Evolutionary conservation across 2,888 invertebrate species (phyloP).

Genomic region (Oscheius sp.): DNA sequence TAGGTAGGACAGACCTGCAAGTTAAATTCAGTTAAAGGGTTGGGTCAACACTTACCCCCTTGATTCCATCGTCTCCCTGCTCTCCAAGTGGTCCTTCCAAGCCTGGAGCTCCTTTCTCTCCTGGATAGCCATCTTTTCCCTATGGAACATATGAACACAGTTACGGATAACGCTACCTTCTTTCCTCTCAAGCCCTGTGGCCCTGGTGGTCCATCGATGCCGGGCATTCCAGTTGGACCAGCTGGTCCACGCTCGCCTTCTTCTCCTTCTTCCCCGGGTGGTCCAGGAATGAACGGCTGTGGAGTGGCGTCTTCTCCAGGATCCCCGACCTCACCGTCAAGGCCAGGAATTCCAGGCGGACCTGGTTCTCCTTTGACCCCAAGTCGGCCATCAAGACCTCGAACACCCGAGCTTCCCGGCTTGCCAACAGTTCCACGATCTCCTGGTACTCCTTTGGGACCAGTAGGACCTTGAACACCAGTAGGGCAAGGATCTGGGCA

Average conservation of each 20-base stretch:
- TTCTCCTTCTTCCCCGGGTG: conserved; percentile 58
- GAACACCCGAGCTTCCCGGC: conserved; percentile 54
- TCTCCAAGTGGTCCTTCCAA: conserved; percentile 64
- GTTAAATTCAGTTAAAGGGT: background rate
- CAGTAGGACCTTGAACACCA: conserved; percentile 64
- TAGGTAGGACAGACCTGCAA: conserved; percentile 70
- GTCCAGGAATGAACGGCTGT: conserved; percentile 70
- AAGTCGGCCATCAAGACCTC: conserved; percentile 44
- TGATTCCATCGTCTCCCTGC: conserved; percentile 59
- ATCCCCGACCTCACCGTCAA: conserved; percentile 67
- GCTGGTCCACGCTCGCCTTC: conserved; percentile 60
- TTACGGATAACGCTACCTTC: conserved; percentile 30
- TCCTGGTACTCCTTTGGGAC: conserved; percentile 56
- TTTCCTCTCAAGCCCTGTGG: conserved; percentile 63
- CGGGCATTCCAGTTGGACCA: conserved; percentile 66
- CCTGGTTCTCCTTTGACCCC: conserved; percentile 58
- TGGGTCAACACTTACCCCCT: conserved; percentile 53
- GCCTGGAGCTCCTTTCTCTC: conserved; percentile 57
- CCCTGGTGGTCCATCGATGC: conserved; percentile 62
- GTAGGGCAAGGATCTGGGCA: conserved; percentile 70
- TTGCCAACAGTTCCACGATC: conserved; percentile 61
- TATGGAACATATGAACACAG: no score
- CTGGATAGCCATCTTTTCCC: conserved; percentile 61
- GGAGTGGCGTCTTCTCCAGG: conserved; percentile 65
- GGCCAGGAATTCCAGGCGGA: conserved; percentile 59